Conservation (phyloP, 2,113 vertebrate species). For the Probosciger aterrimus region DNA sequence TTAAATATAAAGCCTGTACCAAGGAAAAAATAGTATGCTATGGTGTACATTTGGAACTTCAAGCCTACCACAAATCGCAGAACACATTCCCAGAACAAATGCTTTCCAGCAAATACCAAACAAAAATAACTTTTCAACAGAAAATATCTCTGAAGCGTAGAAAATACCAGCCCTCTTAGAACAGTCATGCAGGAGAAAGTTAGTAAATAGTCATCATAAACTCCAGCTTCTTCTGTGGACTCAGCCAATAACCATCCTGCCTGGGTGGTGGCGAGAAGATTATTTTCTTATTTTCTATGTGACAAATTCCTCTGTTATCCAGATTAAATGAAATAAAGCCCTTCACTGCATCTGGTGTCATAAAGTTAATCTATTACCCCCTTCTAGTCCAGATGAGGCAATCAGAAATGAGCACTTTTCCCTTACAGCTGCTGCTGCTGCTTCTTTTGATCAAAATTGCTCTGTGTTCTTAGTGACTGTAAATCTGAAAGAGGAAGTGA, state of each 20-base stretch:
- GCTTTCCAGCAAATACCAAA: constrained; percentile 63
- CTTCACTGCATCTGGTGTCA: constrained; percentile 35
- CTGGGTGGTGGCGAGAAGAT: not conserved
- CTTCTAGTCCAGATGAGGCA: constrained; percentile 56
- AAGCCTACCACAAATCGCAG: constrained; percentile 54
- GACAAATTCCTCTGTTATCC: constrained; percentile 51
- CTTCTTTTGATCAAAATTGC: constrained; percentile 64
- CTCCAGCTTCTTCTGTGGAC: constrained; percentile 28
- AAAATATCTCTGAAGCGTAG: constrained; percentile 45
- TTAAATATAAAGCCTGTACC: not conserved
- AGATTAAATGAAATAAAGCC: constrained; percentile 58
- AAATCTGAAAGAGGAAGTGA: constrained; percentile 57
- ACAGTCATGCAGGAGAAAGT: constrained; percentile 48
- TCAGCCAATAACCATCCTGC: constrained; percentile 4
- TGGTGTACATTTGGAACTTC: constrained; percentile 36
- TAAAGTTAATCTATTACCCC: constrained; percentile 23
- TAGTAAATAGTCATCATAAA: constrained; percentile 36
- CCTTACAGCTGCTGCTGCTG: constrained; percentile 42
- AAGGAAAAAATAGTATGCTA: constrained; percentile 7
- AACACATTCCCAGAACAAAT: constrained; percentile 43
- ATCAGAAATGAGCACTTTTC: constrained; percentile 42
- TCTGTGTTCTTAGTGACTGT: constrained; percentile 31
- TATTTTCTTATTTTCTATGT: constrained; percentile 65
- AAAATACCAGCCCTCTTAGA: constrained; percentile 4
- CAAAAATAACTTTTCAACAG: constrained; percentile 64